These are phyloP conservation scores for Heliconius nattereri DNA, from an alignment of 1,140 invertebrate species.

Conservation along the genomic window DNA sequence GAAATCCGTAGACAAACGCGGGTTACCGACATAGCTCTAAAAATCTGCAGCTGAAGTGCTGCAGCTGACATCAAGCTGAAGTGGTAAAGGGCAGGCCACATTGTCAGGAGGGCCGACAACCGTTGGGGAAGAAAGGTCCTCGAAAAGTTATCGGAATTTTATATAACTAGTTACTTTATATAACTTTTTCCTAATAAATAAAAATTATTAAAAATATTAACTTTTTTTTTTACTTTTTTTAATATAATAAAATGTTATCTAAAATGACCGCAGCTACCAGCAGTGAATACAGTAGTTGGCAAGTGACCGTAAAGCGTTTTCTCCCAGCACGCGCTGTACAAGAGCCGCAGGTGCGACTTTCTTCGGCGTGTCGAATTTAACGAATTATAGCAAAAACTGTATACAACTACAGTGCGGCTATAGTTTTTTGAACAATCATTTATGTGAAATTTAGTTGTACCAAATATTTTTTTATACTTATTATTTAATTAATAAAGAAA, in stretches of 20 bases:
- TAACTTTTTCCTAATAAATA: neutral
- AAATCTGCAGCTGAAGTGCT: no score
- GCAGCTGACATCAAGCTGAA: no score
- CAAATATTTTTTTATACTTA: neutral
- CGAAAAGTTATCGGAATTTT: no score
- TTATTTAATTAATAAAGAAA: neutral
- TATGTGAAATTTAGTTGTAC: neutral
- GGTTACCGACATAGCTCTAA: no score
- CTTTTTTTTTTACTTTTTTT: no score
- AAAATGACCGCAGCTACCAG: neutral
- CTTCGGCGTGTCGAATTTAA: constrained; percentile 34
- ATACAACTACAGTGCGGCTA: neutral
- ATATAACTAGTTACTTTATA: no score
- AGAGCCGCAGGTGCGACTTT: constrained; percentile 26
- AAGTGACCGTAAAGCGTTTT: constrained; percentile 34
- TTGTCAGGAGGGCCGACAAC: no score
- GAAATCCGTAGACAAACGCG: no score
- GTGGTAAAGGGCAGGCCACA: no score
- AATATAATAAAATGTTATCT: neutral
- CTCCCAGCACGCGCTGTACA: constrained; percentile 24
- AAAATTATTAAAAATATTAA: neutral
- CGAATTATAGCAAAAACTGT: constrained; percentile 29
- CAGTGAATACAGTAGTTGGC: constrained; percentile 22
- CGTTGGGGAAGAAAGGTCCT: no score
- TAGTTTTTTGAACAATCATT: neutral